These are phyloP conservation scores for Galendromus occidentalis DNA, from an alignment of 1,140 invertebrate genomes.

Conservation along the genomic window DNA sequence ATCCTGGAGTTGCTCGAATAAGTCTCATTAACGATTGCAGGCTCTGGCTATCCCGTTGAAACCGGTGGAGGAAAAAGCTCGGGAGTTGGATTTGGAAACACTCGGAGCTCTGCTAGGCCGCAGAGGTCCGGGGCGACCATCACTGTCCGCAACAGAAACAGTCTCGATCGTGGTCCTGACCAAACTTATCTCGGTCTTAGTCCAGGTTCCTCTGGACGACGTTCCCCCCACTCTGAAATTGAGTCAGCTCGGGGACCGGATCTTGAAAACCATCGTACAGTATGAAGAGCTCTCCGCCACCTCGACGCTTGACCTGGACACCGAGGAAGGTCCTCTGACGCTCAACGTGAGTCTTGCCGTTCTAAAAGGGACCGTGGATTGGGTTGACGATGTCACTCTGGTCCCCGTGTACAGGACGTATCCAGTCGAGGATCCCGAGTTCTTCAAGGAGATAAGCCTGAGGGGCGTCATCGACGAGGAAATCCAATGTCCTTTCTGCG, in stretches of 20 bases:
- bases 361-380: neutral
- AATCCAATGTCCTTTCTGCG: neutral
- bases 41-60: too few species aligned
- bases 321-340: neutral
- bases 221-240: neutral
- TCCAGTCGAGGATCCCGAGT: neutral
- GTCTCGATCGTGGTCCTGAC: too few species aligned
- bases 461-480: neutral
- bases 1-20: too few species aligned
- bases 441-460: neutral
- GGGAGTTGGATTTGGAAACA: too few species aligned
- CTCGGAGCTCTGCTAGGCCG: neutral
- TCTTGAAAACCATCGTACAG: neutral
- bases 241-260: neutral
- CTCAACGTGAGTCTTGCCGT: neutral
- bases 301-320: neutral
- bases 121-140: neutral
- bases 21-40: too few species aligned
- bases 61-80: too few species aligned
- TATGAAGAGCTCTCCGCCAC: neutral
- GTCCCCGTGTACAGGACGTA: neutral
- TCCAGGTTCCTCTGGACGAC: neutral
- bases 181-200: neutral
- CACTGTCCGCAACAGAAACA: too few species aligned
- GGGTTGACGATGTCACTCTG: neutral